These are phyloP conservation scores for Leptoclinus maculatus DNA, from an alignment of 2,797 vertebrate species.

Conservation along the genomic window DNA sequence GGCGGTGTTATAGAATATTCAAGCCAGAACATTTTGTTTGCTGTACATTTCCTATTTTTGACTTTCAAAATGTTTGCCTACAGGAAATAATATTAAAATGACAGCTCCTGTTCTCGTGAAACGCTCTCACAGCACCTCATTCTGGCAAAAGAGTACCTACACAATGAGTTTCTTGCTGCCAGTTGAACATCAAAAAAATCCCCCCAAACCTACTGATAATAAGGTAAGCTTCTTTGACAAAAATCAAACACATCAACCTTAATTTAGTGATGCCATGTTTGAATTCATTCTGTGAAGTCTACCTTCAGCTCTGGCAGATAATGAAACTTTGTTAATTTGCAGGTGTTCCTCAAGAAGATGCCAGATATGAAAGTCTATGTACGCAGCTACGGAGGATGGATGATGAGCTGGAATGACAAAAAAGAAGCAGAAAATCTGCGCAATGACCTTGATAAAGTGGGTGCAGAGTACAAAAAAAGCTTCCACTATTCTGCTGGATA, in stretches of 20 bases:
- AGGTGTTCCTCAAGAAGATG: slow-evolving; percentile 73
- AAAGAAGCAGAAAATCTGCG: slow-evolving; percentile 19
- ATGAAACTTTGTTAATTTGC: slow-evolving; percentile 25
- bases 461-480: slow-evolving; percentile 55
- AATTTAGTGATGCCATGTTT: neutral
- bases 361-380: slow-evolving; percentile 73
- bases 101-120: slow-evolving; percentile 78
- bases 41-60: neutral
- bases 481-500: slow-evolving; percentile 74
- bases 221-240: slow-evolving; percentile 47
- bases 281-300: neutral
- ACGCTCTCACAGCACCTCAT: neutral
- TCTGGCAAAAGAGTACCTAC: slow-evolving; percentile 39
- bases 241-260: neutral
- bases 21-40: slow-evolving; percentile 1
- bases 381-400: slow-evolving; percentile 68
- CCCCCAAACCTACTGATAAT: slow-evolving; percentile 69
- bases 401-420: neutral
- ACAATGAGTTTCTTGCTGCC: slow-evolving; percentile 83
- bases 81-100: slow-evolving; percentile 80
- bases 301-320: neutral
- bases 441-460: slow-evolving; percentile 41
- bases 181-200: slow-evolving; percentile 62
- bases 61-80: neutral
- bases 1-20: neutral